These are phyloP conservation scores for Malurus alboscapulatus DNA, from an alignment of 2,113 vertebrate species.

Conservation along the genomic window DNA sequence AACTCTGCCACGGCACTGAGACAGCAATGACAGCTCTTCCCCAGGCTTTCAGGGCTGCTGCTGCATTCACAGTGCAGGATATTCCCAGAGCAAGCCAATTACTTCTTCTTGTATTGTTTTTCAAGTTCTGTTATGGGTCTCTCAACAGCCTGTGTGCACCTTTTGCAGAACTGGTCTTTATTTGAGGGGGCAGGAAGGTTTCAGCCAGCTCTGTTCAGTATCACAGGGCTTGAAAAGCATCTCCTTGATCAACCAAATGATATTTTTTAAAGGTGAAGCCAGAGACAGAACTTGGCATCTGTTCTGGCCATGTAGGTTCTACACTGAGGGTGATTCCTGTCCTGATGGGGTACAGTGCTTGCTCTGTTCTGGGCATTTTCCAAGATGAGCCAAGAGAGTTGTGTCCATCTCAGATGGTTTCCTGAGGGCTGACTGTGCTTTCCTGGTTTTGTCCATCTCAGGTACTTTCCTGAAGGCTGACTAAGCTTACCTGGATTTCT, in stretches of 20 bases:
- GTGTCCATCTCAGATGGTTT: neutral
- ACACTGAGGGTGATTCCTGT: neutral
- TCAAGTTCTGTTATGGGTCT: accelerated
- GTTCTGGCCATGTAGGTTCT: neutral
- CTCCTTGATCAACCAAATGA: neutral
- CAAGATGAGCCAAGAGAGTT: neutral
- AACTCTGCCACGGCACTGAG: neutral
- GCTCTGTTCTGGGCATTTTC: neutral
- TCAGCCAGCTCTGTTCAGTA: neutral
- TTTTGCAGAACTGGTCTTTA: neutral
- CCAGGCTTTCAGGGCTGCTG: neutral
- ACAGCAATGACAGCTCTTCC: accelerated
- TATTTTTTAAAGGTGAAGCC: neutral
- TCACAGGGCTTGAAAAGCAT: neutral
- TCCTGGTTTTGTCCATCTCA: neutral
- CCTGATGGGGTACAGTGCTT: neutral
- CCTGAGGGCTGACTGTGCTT: neutral
- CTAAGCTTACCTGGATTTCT: neutral
- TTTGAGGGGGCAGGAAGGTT: neutral
- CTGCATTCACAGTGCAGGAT: neutral
- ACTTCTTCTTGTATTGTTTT: neutral
- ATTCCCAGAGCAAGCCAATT: neutral
- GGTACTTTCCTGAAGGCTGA: neutral
- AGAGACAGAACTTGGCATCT: neutral
- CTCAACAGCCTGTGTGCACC: neutral